Base-by-base conservation (phyloP, 2,888 invertebrate species). In the Chrysodeixis includens region DNA sequence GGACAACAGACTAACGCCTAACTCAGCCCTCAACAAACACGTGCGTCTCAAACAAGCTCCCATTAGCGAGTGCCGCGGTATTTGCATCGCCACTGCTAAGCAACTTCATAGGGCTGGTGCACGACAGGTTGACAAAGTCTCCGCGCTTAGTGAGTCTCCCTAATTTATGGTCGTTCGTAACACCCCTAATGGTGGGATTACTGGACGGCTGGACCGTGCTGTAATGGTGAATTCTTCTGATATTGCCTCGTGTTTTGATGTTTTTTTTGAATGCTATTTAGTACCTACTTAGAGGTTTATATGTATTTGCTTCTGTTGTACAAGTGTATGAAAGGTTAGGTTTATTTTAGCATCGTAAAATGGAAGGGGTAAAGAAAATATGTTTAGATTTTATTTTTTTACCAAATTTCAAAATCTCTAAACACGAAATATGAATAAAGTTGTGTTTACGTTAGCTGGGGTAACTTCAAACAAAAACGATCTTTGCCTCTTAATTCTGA, bases 61-160 rank as follows among this genome's bases (percentile, higher is more conserved):
- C 58, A 73, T 76, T 62, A 76, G 22, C 30, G 30, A 52, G 30
- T 62, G 71, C 18, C 30, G 30, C 46, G 30, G 22, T 71, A 52
- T 52, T 64, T 55, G 57, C 62, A 46, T 58, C 58, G 56, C 56
- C 62, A 55, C 56, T 54, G 16, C 40, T 56, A 69, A 66, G 54
- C 66, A 55, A 40, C 55, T 49, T 56, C 14, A 53, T 63, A 56
- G 56, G 60, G 62, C 62, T 49, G 52, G 55, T 65, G 58, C 69
- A 54, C 46, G 66, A 71, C 64, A 69, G 74, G 56, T 63, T 78
- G 79, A 82, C 74, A 78, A 81, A 81, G 71, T 71, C n/a, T n/a
- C 46, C 26, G 62, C 52, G 70, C 74, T 81, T 79, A 76, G 57
- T 62, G 20, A 52, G 49, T 61, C 67, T 68, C 52, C 60, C 74